A percentile compares a stretch with the other conserved stretches of the same genome.
Conservation (phyloP, 1,140 invertebrate genomes). For the Meloidogyne chitwoodi region DNA sequence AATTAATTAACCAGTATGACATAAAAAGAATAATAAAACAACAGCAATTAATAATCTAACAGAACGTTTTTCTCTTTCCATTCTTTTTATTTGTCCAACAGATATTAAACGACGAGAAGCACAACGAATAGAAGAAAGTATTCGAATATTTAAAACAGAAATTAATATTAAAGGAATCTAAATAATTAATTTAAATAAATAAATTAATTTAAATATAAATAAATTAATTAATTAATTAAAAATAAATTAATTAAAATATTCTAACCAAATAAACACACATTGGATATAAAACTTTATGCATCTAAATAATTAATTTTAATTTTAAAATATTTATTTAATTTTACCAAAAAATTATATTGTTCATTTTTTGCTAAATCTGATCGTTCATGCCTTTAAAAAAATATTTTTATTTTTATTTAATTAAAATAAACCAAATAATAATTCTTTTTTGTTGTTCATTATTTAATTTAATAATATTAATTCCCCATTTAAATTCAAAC, state of each 20-base stretch:
- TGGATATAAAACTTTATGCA: slow-evolving; percentile 49
- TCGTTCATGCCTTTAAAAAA: slow-evolving; percentile 8
- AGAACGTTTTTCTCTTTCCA: slow-evolving; percentile 51
- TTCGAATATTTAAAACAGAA: slow-evolving; percentile 51
- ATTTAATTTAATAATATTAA: slow-evolving; percentile 14
- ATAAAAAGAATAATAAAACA: slow-evolving; percentile 53
- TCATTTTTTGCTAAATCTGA: slow-evolving; percentile 28
- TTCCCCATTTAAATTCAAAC: slow-evolving; percentile 39
- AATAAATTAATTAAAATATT: neutral
- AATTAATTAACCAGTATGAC: slow-evolving; percentile 50
- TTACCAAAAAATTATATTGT: slow-evolving; percentile 25
- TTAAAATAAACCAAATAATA: slow-evolving; percentile 33
- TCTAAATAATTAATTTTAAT: slow-evolving; percentile 30
- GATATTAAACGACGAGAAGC: slow-evolving; percentile 26
- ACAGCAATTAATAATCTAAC: slow-evolving; percentile 53
- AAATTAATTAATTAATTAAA: too few species aligned
- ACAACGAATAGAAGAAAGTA: slow-evolving; percentile 43
- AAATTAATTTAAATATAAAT: neutral
- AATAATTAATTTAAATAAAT: neutral
- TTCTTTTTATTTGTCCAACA: slow-evolving; percentile 45
- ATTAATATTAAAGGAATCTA: slow-evolving; percentile 49
- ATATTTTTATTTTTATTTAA: neutral
- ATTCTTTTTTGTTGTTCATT: slow-evolving; percentile 20
- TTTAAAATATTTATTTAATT: neutral
- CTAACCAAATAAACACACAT: slow-evolving; percentile 43